These are phyloP conservation scores for Penelope pileata DNA, from an alignment of 2,113 vertebrate species.

Conservation along the genomic window DNA sequence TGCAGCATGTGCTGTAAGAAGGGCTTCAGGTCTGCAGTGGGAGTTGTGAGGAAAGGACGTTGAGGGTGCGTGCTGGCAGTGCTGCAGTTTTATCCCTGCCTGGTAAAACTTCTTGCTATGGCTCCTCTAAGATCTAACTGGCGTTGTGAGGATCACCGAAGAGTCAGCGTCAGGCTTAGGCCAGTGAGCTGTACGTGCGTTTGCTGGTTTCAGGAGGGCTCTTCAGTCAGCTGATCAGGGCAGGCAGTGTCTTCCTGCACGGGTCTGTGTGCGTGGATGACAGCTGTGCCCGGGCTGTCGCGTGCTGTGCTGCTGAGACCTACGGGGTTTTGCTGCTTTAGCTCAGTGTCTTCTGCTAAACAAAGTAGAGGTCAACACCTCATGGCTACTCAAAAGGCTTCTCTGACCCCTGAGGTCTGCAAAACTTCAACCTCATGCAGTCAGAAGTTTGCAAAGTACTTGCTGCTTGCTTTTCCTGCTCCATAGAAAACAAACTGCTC, in stretches of 20 bases:
- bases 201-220: background rate
- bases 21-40: accelerated
- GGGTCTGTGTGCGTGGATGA: accelerated
- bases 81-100: too few relatives aligned
- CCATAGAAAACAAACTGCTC: background rate
- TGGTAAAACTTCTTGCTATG: accelerated
- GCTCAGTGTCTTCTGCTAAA: background rate
- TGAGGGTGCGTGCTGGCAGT: background rate
- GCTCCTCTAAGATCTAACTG: background rate
- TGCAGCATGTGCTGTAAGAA: background rate
- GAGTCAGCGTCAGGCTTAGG: background rate
- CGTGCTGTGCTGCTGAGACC: background rate
- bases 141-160: background rate
- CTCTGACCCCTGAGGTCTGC: background rate
- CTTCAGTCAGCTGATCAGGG: background rate
- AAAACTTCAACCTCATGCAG: background rate
- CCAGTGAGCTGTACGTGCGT: background rate
- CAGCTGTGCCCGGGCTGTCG: background rate
- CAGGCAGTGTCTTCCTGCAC: background rate
- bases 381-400: background rate
- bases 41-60: background rate
- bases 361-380: background rate
- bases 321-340: background rate
- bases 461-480: background rate
- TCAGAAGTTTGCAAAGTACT: background rate